phyloP scores from a whole-genome alignment of 2,797 vertebrate species.

The Bovichtus variegatus region DNA sequence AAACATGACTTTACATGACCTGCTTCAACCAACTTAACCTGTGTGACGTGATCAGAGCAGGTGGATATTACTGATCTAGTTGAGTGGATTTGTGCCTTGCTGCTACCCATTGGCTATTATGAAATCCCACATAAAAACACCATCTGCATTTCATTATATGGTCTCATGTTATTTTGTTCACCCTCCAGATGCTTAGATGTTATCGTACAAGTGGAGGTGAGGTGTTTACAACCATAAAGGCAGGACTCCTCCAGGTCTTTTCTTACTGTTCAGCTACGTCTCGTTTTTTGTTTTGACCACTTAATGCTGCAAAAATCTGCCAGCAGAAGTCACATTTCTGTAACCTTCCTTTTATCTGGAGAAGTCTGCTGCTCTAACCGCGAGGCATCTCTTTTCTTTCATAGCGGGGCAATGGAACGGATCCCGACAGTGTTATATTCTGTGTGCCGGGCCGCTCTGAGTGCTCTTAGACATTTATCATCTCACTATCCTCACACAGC shows the following conservation, averaged over 20 bases:
- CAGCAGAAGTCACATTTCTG: constrained; percentile 14
- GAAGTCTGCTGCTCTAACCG: constrained; percentile 10
- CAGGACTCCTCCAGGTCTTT: background rate
- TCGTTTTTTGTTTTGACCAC: constrained; percentile 31
- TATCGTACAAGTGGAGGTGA: background rate
- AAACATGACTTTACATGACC: no score
- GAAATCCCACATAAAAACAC: background rate
- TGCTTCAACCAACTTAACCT: no score
- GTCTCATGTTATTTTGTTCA: background rate
- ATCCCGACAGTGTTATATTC: constrained; percentile 20
- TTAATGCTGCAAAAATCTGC: background rate
- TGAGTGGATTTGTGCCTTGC: background rate
- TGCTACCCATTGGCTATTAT: background rate
- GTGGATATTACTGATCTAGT: background rate
- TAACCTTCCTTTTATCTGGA: constrained; percentile 19
- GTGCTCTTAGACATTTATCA: constrained; percentile 39
- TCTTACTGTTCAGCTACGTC: background rate
- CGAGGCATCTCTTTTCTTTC: background rate
- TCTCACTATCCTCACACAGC: constrained; percentile 17
- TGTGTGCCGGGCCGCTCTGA: background rate
- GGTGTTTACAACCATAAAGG: background rate
- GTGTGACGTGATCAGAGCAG: background rate
- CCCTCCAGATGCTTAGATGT: background rate
- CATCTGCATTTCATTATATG: background rate
- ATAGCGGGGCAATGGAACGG: background rate